Evolutionary conservation across 2,888 invertebrate genomes (phyloP), one percentile per base, ranked within the genome.

Genomic region (Lamellibrachia satsuma): DNA sequence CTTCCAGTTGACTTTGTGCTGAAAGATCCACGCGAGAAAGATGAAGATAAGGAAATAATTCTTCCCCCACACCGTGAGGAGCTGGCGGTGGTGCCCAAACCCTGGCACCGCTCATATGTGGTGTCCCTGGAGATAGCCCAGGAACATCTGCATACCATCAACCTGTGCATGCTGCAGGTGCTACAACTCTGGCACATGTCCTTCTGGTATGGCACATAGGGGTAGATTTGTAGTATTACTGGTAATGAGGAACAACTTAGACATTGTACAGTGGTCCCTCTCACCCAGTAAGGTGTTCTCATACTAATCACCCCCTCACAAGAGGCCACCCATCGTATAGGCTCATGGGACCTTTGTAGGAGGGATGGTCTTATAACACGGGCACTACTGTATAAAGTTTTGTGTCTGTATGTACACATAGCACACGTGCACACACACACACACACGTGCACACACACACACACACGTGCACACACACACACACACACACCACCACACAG

Each of bases 1-100:
- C 57, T 91, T 92, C 11, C 98, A 92, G 98, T 99, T 0, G 99
- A 99, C 97, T 99, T 98, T 96, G 98, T 98, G 0, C 97, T 99
- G 6, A 98, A 98, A 95, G 98, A 98, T 96, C 98, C 98, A 0
- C 97, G 97, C 91, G 96, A 96, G 94, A 95, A 96, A 93, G 95
- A 96, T 52, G 95, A 93, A 91, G 95, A 96, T 60, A 95, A 95
- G 93, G 95, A 95, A 91, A 95, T 95, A 92, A 95, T 95, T 92
- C 94, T 96, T 27, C 96, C 95, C 7, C 95, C 95, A 9, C 96
- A 96, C 97, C 97, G 91, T 95, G 97, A 94, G 97, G 98, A 95
- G 96, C 96, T 95, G 97, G 98, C 96, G 93, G 98, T 94, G 96
- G 97, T 93, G 94, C 97, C 98, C 93, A 97, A 98, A 94, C 97